These are phyloP conservation scores for Choristoneura fumiferana DNA, from an alignment of 1,140 invertebrate species.

Conservation along the genomic window DNA sequence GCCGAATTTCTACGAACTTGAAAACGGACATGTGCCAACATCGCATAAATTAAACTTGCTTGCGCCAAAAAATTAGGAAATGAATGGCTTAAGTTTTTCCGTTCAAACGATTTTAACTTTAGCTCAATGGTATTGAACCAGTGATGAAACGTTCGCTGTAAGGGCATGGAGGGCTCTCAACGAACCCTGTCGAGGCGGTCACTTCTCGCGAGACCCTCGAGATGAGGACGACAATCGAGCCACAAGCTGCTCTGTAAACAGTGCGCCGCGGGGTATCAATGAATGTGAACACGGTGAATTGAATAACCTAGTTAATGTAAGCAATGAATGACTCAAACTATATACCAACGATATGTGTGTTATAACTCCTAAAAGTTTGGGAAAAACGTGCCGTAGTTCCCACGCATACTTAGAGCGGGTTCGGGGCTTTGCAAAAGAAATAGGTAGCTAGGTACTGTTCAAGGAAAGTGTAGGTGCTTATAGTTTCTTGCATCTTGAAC, in stretches of 20 bases:
- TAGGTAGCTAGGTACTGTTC: too few species aligned
- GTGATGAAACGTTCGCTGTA: not conserved
- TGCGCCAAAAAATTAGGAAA: not conserved
- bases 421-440: too few species aligned
- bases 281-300: slow-evolving; percentile 1
- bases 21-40: too few species aligned
- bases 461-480: too few species aligned
- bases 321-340: too few species aligned
- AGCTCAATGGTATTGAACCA: not conserved
- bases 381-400: too few species aligned
- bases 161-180: not conserved
- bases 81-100: not conserved
- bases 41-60: too few species aligned
- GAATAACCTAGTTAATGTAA: not conserved
- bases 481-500: too few species aligned
- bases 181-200: slow-evolving; percentile 6
- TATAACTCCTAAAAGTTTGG: too few species aligned
- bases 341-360: too few species aligned
- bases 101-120: not conserved
- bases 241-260: slow-evolving; percentile 1
- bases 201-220: slow-evolving; percentile 1
- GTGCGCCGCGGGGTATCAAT: not conserved
- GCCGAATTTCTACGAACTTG: not conserved
- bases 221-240: slow-evolving; percentile 8
- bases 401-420: too few species aligned